These are phyloP conservation scores for Aelia acuminata DNA, from an alignment of 2,888 invertebrate species.

Conservation along the genomic window DNA sequence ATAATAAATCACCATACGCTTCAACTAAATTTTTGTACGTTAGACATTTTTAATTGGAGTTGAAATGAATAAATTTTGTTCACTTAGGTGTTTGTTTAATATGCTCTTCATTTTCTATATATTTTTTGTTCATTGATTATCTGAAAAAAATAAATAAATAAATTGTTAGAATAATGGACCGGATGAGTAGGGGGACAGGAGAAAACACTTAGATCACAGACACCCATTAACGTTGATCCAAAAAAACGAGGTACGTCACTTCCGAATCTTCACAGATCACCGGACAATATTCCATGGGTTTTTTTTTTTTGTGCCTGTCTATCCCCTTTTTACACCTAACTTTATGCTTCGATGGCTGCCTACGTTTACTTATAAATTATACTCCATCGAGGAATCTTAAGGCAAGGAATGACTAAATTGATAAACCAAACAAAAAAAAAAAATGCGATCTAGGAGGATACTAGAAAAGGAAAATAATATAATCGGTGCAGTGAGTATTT, in stretches of 20 bases:
- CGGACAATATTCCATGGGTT: background rate
- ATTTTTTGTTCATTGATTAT: too few relatives aligned
- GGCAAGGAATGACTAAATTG: background rate
- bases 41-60: too few relatives aligned
- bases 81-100: too few relatives aligned
- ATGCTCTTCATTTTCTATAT: too few relatives aligned
- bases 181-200: too few relatives aligned
- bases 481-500: too few relatives aligned
- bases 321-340: background rate
- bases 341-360: background rate
- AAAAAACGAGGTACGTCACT: background rate
- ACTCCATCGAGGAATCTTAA: background rate
- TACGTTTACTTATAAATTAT: slow-evolving; percentile 32
- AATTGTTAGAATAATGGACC: background rate
- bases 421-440: background rate
- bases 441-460: too few relatives aligned
- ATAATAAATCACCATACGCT: too few relatives aligned
- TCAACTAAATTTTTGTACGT: too few relatives aligned
- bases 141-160: too few relatives aligned
- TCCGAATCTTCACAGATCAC: slow-evolving; percentile 21
- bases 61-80: too few relatives aligned
- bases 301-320: background rate
- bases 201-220: background rate
- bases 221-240: background rate
- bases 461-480: too few relatives aligned